phyloP scores from a whole-genome alignment of 1,140 invertebrate species.

The Drosophila athabasca region DNA sequence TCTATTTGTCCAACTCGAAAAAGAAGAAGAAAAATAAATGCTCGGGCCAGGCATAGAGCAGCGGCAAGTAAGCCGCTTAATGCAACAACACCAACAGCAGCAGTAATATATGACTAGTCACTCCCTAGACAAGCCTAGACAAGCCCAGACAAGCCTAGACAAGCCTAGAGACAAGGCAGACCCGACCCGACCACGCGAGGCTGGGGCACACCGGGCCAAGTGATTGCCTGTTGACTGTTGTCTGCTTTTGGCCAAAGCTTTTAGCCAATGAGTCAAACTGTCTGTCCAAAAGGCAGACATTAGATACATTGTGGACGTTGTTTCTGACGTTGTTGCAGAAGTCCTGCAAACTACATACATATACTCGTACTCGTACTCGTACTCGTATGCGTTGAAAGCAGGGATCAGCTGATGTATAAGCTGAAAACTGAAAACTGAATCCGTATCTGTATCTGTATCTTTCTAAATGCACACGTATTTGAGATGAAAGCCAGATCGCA shows the following conservation, averaged over 20 bases:
- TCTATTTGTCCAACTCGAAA: conserved; percentile 64
- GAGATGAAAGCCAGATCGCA: conserved; percentile 24
- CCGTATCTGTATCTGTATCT: too few relatives aligned
- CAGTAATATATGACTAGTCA: conserved; percentile 63
- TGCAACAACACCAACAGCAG: conserved; percentile 29
- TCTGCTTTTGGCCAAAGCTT: conserved; percentile 45
- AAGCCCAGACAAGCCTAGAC: conserved; percentile 11
- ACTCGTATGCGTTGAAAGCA: too few relatives aligned
- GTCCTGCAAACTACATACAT: too few relatives aligned
- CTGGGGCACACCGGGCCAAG: not conserved
- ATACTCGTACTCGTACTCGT: too few relatives aligned
- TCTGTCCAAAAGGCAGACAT: conserved; percentile 36
- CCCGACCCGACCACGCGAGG: conserved; percentile 6
- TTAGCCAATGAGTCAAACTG: conserved; percentile 65
- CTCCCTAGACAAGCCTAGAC: conserved; percentile 43
- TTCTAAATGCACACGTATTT: conserved; percentile 5
- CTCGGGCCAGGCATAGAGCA: not conserved
- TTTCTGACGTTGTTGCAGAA: conserved; percentile 16
- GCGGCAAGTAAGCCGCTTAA: conserved; percentile 68
- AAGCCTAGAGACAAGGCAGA: not conserved
- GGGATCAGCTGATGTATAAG: too few relatives aligned
- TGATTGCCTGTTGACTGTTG: conserved; percentile 32
- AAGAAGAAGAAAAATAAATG: conserved; percentile 1
- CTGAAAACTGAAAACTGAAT: too few relatives aligned
- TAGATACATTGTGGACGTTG: conserved; percentile 20